These are phyloP conservation scores for Ceyx cyanopectus DNA, from an alignment of 2,113 vertebrate species.

Conservation along the genomic window DNA sequence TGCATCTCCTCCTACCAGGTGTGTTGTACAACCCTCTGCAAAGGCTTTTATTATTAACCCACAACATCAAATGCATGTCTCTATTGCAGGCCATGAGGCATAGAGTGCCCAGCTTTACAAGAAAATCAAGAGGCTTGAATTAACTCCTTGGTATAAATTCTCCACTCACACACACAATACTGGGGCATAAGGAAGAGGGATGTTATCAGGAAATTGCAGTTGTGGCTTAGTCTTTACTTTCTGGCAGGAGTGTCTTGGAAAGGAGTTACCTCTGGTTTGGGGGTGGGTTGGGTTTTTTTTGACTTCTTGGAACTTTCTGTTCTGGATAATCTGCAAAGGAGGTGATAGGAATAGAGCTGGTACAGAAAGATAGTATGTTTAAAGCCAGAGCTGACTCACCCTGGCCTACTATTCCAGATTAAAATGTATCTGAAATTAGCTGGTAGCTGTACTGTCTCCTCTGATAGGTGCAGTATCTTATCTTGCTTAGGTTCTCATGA, in stretches of 20 bases:
- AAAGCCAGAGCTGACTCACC: background rate
- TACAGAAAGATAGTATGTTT: background rate
- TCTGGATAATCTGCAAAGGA: background rate
- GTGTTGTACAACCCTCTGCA: no score
- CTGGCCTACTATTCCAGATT: background rate
- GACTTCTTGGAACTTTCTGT: slow-evolving; percentile 30
- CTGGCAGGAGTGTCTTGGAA: background rate
- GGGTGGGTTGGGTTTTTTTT: background rate
- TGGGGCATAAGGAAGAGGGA: background rate
- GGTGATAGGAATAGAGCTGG: background rate
- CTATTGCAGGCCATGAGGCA: rapidly evolving
- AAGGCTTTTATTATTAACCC: rapidly evolving
- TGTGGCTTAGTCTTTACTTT: background rate
- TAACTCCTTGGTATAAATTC: background rate
- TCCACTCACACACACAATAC: rapidly evolving
- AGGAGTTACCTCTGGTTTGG: background rate
- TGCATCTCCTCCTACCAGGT: rapidly evolving
- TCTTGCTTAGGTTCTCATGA: background rate
- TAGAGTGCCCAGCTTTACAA: background rate
- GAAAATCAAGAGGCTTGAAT: background rate
- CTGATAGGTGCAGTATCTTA: background rate
- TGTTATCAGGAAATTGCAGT: slow-evolving; percentile 11
- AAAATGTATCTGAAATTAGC: background rate
- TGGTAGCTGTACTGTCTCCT: background rate
- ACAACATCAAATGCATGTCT: rapidly evolving